Evolutionary conservation across 1,140 invertebrate genomes (phyloP).

Genomic region (Drosophila ercepeae): DNA sequence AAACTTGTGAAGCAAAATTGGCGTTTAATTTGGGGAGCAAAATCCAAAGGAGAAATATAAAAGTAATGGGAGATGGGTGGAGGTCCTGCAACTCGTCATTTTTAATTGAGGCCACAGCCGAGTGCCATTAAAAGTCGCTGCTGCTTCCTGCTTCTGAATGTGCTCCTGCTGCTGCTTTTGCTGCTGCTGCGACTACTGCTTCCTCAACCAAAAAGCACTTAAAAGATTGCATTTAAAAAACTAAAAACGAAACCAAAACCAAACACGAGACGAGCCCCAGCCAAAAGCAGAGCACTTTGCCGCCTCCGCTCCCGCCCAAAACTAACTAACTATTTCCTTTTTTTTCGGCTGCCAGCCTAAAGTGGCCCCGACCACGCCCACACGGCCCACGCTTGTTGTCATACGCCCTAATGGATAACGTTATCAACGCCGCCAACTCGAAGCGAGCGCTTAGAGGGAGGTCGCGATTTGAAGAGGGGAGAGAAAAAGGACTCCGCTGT

Average conservation of each 20-base stretch:
- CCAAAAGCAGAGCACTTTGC: constrained; percentile 43
- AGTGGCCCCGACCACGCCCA: constrained; percentile 42
- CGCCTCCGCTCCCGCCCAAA: constrained; percentile 21
- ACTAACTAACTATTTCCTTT: constrained; percentile 49
- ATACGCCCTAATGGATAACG: constrained; percentile 67
- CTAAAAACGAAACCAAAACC: constrained; percentile 59
- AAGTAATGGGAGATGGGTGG: neutral
- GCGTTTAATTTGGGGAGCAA: constrained; percentile 30
- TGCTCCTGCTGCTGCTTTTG: no score
- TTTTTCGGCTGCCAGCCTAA: constrained; percentile 46
- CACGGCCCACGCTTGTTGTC: constrained; percentile 39
- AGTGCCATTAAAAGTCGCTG: constrained; percentile 64
- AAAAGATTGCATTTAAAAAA: constrained; percentile 74
- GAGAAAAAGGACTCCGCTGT: constrained; percentile 2
- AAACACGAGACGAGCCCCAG: constrained; percentile 53
- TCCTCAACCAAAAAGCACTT: constrained; percentile 70
- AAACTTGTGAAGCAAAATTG: constrained; percentile 47
- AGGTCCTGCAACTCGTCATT: constrained; percentile 29
- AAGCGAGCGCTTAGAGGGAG: constrained; percentile 39
- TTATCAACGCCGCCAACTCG: constrained; percentile 68
- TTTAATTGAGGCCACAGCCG: constrained; percentile 62
- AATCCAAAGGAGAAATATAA: neutral
- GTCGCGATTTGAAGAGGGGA: constrained; percentile 5
- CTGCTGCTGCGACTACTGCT: constrained; percentile 25
- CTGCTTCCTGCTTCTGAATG: neutral